Evolutionary conservation across 2,797 vertebrate genomes (phyloP).

Genomic region (Oryzias sinensis): DNA sequence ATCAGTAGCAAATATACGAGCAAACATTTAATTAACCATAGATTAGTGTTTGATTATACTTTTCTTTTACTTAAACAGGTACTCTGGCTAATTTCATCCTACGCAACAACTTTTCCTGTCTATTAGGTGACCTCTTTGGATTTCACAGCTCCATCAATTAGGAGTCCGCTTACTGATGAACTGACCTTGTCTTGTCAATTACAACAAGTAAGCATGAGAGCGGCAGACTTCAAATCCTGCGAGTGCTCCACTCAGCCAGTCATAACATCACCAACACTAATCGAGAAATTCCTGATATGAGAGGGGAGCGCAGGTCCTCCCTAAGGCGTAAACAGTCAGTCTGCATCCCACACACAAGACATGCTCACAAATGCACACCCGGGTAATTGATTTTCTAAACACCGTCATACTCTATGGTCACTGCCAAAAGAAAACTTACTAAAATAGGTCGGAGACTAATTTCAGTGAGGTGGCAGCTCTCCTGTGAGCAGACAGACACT

Average conservation of each 20-base stretch:
- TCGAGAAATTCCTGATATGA: slow-evolving; percentile 59
- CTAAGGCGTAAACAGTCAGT: slow-evolving; percentile 63
- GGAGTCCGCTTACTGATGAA: slow-evolving; percentile 37
- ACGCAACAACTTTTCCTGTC: neutral
- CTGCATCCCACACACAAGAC: slow-evolving; percentile 28
- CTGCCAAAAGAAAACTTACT: slow-evolving; percentile 56
- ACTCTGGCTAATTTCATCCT: no score
- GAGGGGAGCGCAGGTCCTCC: slow-evolving; percentile 54
- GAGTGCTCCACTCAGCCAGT: slow-evolving; percentile 29
- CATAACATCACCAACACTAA: slow-evolving; percentile 55
- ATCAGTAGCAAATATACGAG: no score
- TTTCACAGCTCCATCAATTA: slow-evolving; percentile 42
- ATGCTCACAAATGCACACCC: slow-evolving; percentile 30
- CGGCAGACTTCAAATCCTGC: slow-evolving; percentile 23
- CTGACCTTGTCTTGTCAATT: slow-evolving; percentile 49
- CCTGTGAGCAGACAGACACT: slow-evolving; percentile 26
- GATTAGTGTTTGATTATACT: no score
- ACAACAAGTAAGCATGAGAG: slow-evolving; percentile 39
- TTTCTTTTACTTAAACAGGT: no score
- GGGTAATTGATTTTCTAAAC: slow-evolving; percentile 58
- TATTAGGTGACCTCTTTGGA: slow-evolving; percentile 16
- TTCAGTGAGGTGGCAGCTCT: slow-evolving; percentile 46
- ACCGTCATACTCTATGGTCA: slow-evolving; percentile 49
- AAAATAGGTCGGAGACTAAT: slow-evolving; percentile 46
- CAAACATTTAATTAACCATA: no score